Percentiles rank a stretch among this genome's conserved stretches.
Evolutionary conservation across 2,797 vertebrate genomes (phyloP).

Genomic region (Triplophysa yarkandensis): DNA sequence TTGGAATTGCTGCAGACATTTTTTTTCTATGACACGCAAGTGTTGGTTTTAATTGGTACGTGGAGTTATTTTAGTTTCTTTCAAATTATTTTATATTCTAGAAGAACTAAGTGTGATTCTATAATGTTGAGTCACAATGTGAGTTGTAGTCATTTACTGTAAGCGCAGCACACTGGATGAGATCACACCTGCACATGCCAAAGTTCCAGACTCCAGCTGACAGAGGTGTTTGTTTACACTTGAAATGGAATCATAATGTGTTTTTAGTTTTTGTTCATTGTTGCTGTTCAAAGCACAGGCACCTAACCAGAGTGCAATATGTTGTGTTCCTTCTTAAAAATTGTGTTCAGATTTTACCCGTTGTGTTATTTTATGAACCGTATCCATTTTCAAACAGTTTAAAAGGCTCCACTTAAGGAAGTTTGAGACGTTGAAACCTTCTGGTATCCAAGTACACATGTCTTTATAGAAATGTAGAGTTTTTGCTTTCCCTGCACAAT

Average conservation of each 20-base stretch:
- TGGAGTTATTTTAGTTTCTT: slow-evolving; percentile 33
- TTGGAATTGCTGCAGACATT: background rate
- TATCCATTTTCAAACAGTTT: slow-evolving; percentile 53
- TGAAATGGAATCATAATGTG: background rate
- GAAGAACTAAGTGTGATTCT: background rate
- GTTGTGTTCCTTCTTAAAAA: slow-evolving; percentile 32
- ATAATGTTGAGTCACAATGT: slow-evolving; percentile 53
- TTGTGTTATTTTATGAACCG: background rate
- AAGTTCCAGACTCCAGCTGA: slow-evolving; percentile 41
- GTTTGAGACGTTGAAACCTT: background rate
- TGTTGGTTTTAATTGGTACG: slow-evolving; percentile 31
- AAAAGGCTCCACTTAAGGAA: slow-evolving; percentile 38
- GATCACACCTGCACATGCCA: slow-evolving; percentile 63
- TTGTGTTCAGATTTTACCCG: background rate
- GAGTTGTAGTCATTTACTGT: slow-evolving; percentile 67
- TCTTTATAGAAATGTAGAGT: slow-evolving; percentile 29
- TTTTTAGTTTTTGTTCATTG: slow-evolving; percentile 42
- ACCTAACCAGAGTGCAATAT: slow-evolving; percentile 77
- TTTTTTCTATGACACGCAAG: background rate
- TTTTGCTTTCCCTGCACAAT: slow-evolving; percentile 38
- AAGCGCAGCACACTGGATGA: slow-evolving; percentile 75
- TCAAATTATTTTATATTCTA: background rate
- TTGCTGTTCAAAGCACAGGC: slow-evolving; percentile 61
- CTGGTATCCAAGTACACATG: background rate
- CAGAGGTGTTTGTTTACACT: slow-evolving; percentile 40